These are phyloP conservation scores for Rhynchotus rufescens DNA, from an alignment of 2,797 vertebrate genomes.

Conservation along the genomic window DNA sequence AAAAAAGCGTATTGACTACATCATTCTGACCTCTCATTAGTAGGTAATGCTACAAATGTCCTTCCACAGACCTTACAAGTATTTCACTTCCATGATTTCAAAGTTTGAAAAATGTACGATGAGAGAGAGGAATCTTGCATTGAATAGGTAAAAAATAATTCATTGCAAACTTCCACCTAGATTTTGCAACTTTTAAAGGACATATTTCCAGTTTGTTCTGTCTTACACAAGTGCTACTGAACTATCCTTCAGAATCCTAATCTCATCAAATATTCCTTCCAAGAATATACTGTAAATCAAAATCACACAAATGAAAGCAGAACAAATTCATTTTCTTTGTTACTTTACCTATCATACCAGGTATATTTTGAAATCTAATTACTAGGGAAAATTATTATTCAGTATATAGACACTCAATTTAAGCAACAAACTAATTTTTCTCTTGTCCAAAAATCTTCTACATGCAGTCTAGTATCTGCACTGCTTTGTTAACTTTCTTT, in stretches of 20 bases:
- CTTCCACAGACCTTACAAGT: background rate
- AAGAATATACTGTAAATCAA: slow-evolving; percentile 12
- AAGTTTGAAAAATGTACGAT: background rate
- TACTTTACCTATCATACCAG: slow-evolving; percentile 36
- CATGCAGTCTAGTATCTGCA: background rate
- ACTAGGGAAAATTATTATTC: slow-evolving; percentile 2
- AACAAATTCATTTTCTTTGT: slow-evolving; percentile 24
- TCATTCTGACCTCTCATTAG: background rate
- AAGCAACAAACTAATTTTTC: slow-evolving; percentile 26
- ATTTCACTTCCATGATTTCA: background rate
- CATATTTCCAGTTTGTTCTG: background rate
- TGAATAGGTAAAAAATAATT: background rate
- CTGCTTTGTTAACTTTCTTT: background rate
- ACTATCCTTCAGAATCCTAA: slow-evolving; percentile 1
- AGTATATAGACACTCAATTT: background rate
- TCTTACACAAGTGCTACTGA: background rate
- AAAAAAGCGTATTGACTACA: background rate
- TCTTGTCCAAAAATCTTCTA: background rate
- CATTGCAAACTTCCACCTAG: background rate
- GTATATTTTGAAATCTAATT: slow-evolving; percentile 53
- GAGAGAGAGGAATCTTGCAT: background rate
- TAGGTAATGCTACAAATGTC: background rate
- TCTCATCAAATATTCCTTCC: background rate
- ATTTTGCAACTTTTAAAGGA: background rate
- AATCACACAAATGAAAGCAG: background rate